phyloP scores from a whole-genome alignment of 2,113 vertebrate species.

The Cygnus atratus region DNA sequence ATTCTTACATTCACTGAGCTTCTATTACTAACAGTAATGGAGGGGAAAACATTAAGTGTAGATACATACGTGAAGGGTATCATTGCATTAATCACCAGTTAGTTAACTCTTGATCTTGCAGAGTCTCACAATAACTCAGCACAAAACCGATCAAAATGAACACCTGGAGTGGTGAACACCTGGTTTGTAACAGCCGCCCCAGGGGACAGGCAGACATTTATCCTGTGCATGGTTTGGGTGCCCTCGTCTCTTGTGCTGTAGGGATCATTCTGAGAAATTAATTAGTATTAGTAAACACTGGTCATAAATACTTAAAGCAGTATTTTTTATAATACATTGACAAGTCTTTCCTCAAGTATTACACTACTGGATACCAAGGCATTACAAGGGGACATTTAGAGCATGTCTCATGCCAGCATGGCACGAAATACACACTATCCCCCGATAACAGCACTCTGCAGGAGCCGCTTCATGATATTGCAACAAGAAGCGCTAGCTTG shows the following conservation, averaged over 20 bases:
- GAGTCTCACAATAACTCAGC: not conserved
- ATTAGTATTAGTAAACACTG: not conserved
- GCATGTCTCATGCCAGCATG: not conserved
- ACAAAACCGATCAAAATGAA: not conserved
- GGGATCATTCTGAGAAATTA: too few species aligned
- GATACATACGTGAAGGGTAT: accelerated
- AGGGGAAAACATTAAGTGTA: not conserved
- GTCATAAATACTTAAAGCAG: not conserved
- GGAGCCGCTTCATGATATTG: not conserved
- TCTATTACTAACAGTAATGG: not conserved
- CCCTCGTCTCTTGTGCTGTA: too few species aligned
- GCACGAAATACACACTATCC: not conserved
- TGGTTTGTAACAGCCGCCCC: too few species aligned
- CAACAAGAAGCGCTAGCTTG: not conserved
- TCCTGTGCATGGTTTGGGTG: too few species aligned
- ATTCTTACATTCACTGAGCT: not conserved
- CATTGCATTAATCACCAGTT: not conserved
- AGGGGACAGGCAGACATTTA: too few species aligned
- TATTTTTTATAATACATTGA: not conserved
- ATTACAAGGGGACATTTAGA: not conserved
- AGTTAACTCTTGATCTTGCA: not conserved
- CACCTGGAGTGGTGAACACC: not conserved
- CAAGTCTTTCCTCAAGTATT: not conserved
- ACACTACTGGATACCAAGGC: accelerated
- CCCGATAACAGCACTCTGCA: too few species aligned